These are phyloP conservation scores for Heliconius ismenius DNA, from an alignment of 2,888 invertebrate species.

Conservation along the genomic window DNA sequence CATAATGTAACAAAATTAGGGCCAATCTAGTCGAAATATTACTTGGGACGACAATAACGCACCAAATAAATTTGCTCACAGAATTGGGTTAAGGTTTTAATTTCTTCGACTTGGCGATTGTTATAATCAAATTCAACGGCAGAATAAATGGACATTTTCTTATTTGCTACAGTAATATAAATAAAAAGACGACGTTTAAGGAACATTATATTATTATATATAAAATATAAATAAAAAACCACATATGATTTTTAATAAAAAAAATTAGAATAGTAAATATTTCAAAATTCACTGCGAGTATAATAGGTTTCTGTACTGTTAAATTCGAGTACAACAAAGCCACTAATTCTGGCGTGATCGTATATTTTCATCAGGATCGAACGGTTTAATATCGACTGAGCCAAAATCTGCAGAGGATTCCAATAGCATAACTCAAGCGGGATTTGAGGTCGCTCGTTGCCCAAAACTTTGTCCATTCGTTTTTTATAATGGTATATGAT, in stretches of 20 bases:
- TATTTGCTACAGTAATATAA: background rate
- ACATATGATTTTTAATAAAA: background rate
- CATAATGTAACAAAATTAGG: slow-evolving; percentile 61
- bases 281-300: slow-evolving; percentile 38
- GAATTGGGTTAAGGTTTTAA: slow-evolving; percentile 67
- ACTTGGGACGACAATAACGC: slow-evolving; percentile 54
- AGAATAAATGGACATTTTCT: slow-evolving; percentile 1
- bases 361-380: slow-evolving; percentile 45
- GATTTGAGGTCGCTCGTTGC: slow-evolving; percentile 42
- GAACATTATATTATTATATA: background rate
- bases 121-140: slow-evolving; percentile 52
- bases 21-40: slow-evolving; percentile 62
- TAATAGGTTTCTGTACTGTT: slow-evolving; percentile 24
- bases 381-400: slow-evolving; percentile 45
- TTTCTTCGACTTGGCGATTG: slow-evolving; percentile 54
- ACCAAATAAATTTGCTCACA: slow-evolving; percentile 62
- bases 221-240: background rate
- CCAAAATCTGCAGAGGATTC: slow-evolving; percentile 45
- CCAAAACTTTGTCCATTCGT: slow-evolving; percentile 44
- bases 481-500: slow-evolving; percentile 42
- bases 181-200: background rate
- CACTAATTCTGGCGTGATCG: slow-evolving; percentile 42
- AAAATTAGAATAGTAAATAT: background rate
- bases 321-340: slow-evolving; percentile 35
- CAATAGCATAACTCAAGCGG: slow-evolving; percentile 45